Evolutionary conservation across 2,888 invertebrate species (phyloP), one percentile per base, ranked within the genome.

Genomic region (Enoplolaimus lenunculus): DNA sequence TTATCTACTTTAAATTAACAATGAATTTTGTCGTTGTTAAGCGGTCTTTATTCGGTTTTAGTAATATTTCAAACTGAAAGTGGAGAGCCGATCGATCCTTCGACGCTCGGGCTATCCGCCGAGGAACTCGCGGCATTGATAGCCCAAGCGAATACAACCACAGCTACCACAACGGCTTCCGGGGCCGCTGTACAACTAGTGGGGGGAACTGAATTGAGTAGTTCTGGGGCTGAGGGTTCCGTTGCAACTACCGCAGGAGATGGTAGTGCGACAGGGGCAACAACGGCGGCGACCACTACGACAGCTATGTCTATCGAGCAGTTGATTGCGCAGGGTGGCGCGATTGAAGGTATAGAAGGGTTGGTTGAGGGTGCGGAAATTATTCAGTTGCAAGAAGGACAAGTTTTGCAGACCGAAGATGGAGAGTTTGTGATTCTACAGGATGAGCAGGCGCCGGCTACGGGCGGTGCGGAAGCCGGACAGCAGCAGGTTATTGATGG

Each of bases 1-100:
- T n/a, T n/a, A n/a, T n/a, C n/a, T n/a, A n/a, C n/a, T n/a, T n/a
- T n/a, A n/a, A n/a, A n/a, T n/a, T n/a, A n/a, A n/a, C n/a, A n/a
- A n/a, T n/a, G n/a, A n/a, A n/a, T n/a, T n/a, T n/a, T n/a, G n/a
- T n/a, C n/a, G n/a, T n/a, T n/a, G n/a, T n/a, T n/a, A n/a, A n/a
- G n/a, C n/a, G n/a, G n/a, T n/a, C n/a, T n/a, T n/a, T n/a, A n/a
- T n/a, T n/a, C n/a, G n/a, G n/a, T 66, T 66, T 29, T 31, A 66
- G 67, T 66, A n/a, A 31, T 66, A 29, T 34, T 66, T 33, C 67
- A 66, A 66, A 30, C 26, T 31, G 67, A 66, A 66, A 66, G n/a
- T 34, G 67, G 67, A 2, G 67, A 66, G n/a, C 67, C 67, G 67
- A 66, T 66, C 67, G 67, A 66, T n/a, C 67, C 67, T 13, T 2